phyloP scores from a whole-genome alignment of 1,140 invertebrate species.

The Lasaia peninsularis region DNA sequence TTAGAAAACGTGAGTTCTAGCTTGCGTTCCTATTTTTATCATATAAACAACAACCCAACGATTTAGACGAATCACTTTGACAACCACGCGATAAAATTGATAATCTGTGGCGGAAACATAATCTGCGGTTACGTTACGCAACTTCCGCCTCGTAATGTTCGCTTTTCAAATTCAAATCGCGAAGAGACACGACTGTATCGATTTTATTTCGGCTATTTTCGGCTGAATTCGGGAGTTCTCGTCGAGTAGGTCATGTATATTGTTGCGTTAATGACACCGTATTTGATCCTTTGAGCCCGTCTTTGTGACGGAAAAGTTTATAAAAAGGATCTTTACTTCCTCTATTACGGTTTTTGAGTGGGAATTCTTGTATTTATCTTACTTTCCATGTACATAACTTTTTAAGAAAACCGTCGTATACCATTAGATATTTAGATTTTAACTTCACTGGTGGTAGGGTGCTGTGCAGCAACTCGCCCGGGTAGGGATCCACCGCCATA shows the following conservation, averaged over 20 bases:
- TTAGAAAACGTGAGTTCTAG: too few species aligned
- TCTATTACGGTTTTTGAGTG: too few species aligned
- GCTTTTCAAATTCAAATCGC: conserved; percentile 13
- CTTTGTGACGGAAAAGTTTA: background rate
- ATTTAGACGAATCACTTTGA: background rate
- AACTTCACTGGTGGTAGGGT: too few species aligned
- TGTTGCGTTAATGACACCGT: background rate
- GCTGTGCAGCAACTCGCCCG: too few species aligned
- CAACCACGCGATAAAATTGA: background rate
- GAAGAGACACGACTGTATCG: conserved; percentile 10
- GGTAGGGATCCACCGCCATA: too few species aligned
- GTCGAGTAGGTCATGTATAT: conserved; percentile 8
- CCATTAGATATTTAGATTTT: too few species aligned
- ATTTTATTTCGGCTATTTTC: conserved; percentile 11
- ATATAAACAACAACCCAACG: too few species aligned
- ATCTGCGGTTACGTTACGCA: conserved; percentile 8
- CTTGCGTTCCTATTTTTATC: too few species aligned
- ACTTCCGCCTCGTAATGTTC: conserved; percentile 4
- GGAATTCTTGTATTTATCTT: too few species aligned
- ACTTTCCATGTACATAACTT: too few species aligned
- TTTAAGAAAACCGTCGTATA: too few species aligned
- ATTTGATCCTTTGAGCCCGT: conserved; percentile 2
- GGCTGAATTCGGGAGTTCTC: background rate
- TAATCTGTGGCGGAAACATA: conserved; percentile 10
- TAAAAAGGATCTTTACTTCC: background rate